These are phyloP conservation scores for Phaetusa simplex DNA, from an alignment of 2,113 vertebrate species.

Conservation along the genomic window DNA sequence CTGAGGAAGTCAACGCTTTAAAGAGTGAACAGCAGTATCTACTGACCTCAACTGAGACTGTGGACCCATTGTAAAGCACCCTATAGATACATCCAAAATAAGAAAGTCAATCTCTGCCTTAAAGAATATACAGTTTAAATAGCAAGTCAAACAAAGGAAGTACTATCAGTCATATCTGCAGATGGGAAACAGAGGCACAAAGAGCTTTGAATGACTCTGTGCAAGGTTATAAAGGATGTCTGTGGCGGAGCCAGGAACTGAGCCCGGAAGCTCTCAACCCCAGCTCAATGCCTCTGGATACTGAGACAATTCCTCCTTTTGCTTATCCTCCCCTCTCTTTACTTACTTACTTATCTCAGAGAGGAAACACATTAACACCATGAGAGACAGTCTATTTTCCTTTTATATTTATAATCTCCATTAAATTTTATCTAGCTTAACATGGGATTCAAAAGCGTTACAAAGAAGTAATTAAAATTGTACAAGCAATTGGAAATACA, in stretches of 20 bases:
- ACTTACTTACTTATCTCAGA: background rate
- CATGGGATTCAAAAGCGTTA: background rate
- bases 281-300: background rate
- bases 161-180: slow-evolving; percentile 56
- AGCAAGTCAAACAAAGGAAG: slow-evolving; percentile 13
- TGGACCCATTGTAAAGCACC: slow-evolving; percentile 11
- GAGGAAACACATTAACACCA: background rate
- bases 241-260: slow-evolving; percentile 45
- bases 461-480: background rate
- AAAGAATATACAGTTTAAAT: slow-evolving; percentile 1
- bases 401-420: background rate
- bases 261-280: slow-evolving; percentile 1
- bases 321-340: background rate
- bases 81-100: background rate
- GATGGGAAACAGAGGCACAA: slow-evolving; percentile 56
- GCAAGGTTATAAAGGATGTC: slow-evolving; percentile 37
- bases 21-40: background rate
- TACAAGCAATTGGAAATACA: background rate
- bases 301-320: background rate
- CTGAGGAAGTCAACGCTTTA: background rate
- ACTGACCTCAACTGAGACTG: background rate
- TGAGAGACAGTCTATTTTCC: background rate
- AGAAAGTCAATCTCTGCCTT: background rate
- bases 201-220: slow-evolving; percentile 11
- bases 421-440: background rate